Conservation (phyloP, 2,797 vertebrate species). For the Pseudochirops corinnae region DNA sequence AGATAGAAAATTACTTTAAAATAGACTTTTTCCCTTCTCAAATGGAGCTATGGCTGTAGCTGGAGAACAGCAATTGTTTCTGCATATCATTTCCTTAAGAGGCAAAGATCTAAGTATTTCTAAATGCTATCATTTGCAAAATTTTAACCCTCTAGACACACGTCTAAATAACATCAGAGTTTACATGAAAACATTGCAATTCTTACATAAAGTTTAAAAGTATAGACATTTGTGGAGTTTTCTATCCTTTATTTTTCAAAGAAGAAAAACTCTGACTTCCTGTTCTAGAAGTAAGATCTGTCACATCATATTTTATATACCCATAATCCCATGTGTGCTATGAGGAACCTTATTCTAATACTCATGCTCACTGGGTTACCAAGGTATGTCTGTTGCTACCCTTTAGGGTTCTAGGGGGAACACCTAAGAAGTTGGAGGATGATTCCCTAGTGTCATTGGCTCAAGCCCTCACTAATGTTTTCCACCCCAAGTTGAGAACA, state of each 20-base stretch:
- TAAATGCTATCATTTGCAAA: constrained; percentile 68
- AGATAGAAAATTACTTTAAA: constrained; percentile 53
- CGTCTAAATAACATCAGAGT: constrained; percentile 34
- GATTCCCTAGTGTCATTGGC: not conserved
- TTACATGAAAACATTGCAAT: constrained; percentile 41
- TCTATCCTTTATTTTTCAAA: constrained; percentile 36
- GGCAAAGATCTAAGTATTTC: constrained; percentile 62
- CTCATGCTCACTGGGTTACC: not conserved
- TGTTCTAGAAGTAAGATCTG: not conserved
- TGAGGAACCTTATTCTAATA: not conserved
- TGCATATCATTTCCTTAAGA: constrained; percentile 57
- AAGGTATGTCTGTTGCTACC: not conserved
- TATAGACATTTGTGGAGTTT: not conserved
- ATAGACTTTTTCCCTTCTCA: constrained; percentile 18
- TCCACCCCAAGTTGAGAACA: not conserved
- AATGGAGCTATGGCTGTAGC: not conserved
- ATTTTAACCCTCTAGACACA: constrained; percentile 49
- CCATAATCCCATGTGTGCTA: not conserved
- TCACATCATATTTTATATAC: not conserved
- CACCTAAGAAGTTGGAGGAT: not conserved
- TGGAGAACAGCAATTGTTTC: constrained; percentile 47
- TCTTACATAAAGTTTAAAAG: not conserved
- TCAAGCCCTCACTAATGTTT: not conserved
- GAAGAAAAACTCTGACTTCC: not conserved
- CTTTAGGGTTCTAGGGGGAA: not conserved